phyloP scores from a whole-genome alignment of 2,113 vertebrate species.

The rabbit (Oryctolagus cuniculus) region mOryCun1.1 NC_091432.1:24974001-24974500 shows the following conservation, averaged over 20 bases:
- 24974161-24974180: conserved; percentile 12
- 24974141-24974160: not conserved
- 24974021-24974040: not conserved
- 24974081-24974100: not conserved
- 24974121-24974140: not conserved
- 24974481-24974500: not conserved
- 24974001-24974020: not conserved
- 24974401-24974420: not conserved
- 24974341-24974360: not conserved
- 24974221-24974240: not conserved
- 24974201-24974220: not conserved
- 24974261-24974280: not conserved
- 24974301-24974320: not conserved
- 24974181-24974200: not conserved
- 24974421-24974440: not conserved
- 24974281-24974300: conserved; percentile 49
- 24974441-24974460: not conserved
- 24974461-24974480: not conserved
- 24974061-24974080: not conserved
- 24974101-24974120: not conserved
- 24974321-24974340: not conserved
- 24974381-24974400: not conserved
- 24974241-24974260: conserved; percentile 29
- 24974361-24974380: not conserved
- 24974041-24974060: not conserved